phyloP scores from a whole-genome alignment of 2,113 vertebrate species.

The Hydropotes inermis region DNA sequence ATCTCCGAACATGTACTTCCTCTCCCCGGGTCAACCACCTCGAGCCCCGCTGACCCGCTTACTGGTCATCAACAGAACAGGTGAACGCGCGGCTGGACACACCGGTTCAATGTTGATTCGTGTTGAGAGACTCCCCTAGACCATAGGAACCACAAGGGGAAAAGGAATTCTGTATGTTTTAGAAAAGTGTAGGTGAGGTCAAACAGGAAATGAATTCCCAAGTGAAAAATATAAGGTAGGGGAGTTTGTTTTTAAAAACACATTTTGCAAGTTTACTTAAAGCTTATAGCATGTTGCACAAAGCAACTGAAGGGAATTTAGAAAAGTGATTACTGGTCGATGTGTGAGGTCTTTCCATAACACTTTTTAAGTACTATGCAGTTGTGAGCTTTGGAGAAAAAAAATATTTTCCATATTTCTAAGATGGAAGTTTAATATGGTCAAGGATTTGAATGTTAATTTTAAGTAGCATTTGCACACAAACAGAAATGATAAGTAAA shows the following conservation, averaged over 20 bases:
- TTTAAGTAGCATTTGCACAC: not conserved
- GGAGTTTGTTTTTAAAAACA: not conserved
- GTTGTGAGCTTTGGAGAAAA: not conserved
- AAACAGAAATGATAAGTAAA: not conserved
- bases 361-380: not conserved
- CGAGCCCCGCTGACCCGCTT: conserved; percentile 83
- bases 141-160: not conserved
- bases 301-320: not conserved
- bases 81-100: conserved; percentile 69
- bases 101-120: not conserved
- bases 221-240: not conserved
- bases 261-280: not conserved
- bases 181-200: not conserved
- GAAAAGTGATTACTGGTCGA: not conserved
- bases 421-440: not conserved
- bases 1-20: conserved; percentile 86
- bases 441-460: not conserved
- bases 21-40: conserved; percentile 74
- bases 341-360: not conserved
- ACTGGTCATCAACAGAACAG: conserved; percentile 90
- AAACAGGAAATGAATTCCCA: not conserved
- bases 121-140: not conserved
- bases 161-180: not conserved
- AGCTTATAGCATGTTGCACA: not conserved
- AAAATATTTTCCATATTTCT: not conserved